Evolutionary conservation across 1,140 invertebrate species (phyloP).

Genomic region (Drosophila serrata): DNA sequence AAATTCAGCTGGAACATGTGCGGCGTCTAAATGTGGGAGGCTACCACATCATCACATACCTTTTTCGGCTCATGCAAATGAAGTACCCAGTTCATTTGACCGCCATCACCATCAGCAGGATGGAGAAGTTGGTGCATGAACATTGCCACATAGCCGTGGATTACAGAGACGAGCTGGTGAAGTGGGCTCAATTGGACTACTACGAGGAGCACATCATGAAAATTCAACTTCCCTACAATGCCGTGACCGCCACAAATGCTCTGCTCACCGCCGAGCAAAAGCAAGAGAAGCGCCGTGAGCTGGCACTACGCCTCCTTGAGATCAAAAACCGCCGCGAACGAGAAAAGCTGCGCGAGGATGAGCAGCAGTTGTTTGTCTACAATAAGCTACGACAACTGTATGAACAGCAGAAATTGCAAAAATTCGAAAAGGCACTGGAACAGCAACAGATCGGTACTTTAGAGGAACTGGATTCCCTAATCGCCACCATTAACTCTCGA

Average conservation of each 20-base stretch:
- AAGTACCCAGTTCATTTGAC: conserved; percentile 97
- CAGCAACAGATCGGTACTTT: conserved; percentile 87
- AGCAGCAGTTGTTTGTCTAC: conserved; percentile 93
- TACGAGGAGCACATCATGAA: conserved; percentile 94
- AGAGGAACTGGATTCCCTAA: conserved; percentile 89
- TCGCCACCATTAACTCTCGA: conserved; percentile 90
- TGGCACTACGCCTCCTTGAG: conserved; percentile 92
- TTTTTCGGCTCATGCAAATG: conserved; percentile 96
- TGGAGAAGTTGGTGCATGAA: conserved; percentile 94
- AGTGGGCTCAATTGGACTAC: conserved; percentile 93
- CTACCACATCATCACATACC: conserved; percentile 93
- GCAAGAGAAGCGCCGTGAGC: conserved; percentile 93
- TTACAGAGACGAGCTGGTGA: conserved; percentile 92
- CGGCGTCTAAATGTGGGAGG: conserved; percentile 95
- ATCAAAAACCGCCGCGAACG: conserved; percentile 94
- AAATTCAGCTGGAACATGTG: conserved; percentile 89
- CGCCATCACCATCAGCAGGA: conserved; percentile 93
- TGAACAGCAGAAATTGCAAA: conserved; percentile 67
- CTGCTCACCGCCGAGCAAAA: conserved; percentile 92
- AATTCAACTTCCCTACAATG: conserved; percentile 92
- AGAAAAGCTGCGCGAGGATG: conserved; percentile 93
- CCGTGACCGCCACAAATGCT: conserved; percentile 79
- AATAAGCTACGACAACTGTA: conserved; percentile 87
- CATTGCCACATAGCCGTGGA: conserved; percentile 92
- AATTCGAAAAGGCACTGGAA: conserved; percentile 87